Evolutionary conservation across 2,797 vertebrate genomes (phyloP).

Genomic region (Perdix hodgsoniae): DNA sequence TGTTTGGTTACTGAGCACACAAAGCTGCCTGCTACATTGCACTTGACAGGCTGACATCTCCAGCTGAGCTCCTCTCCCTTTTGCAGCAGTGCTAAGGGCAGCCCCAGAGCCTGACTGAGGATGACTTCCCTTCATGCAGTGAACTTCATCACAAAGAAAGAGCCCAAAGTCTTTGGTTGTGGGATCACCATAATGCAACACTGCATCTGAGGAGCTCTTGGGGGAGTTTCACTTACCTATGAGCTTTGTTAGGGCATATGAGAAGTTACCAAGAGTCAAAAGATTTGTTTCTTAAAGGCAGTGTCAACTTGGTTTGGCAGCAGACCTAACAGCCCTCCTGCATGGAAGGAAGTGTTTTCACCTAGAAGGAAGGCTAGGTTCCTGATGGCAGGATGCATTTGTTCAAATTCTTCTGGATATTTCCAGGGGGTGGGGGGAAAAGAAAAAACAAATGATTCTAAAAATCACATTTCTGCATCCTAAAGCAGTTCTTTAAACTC

Average conservation of each 20-base stretch:
- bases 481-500: background rate
- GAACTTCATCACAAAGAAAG: background rate
- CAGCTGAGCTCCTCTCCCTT: rapidly evolving
- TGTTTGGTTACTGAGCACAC: background rate
- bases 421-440: background rate
- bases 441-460: background rate
- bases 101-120: background rate
- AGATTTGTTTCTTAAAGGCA: background rate
- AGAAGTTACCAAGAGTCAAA: background rate
- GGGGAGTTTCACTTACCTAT: background rate
- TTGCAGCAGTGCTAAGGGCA: background rate
- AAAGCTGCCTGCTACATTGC: background rate
- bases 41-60: background rate
- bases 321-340: background rate
- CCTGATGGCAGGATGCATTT: no score
- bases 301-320: background rate
- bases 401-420: background rate
- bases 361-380: background rate
- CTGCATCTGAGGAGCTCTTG: background rate
- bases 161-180: background rate
- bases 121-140: rapidly evolving
- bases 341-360: background rate
- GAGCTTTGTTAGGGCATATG: rapidly evolving
- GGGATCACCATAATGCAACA: background rate
- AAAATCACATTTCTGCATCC: background rate